Base-by-base conservation (phyloP, 2,888 invertebrate species). In the Drosophila meridionalis region DNA sequence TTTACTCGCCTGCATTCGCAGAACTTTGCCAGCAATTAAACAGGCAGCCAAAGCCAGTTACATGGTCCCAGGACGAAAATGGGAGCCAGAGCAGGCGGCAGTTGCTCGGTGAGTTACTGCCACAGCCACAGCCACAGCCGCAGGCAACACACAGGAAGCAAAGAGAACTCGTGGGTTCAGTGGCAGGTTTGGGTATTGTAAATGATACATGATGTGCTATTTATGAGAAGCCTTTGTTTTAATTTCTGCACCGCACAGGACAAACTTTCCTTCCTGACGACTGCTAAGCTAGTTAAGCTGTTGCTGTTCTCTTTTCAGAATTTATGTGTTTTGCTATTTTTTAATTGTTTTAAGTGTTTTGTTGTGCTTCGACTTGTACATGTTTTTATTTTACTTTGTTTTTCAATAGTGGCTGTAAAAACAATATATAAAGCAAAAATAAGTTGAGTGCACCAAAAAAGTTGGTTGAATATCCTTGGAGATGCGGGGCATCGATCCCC, bases 401-500 rank as follows among this genome's bases (percentile, higher is more conserved):
- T 50, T 20, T 5, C 8, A 32, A n/a, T 59, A 59, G 38, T 9
- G 26, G 26, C 32, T 8, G n/a, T 4, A 59, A 60, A 40, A 32
- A 14, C 36, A 28, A 57, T 0, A 45, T 8, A 64, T 47, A 34
- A 58, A 64, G 61, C 14, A 61, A 2, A 2, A 34, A 47, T 1
- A 36, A 47, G 11, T 0, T 8, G 48, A 48, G 32, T n/a, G 26
- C 20, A 20, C 12, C 1, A 42, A 61, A 63, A 72, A 79, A 73
- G 26, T 36, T 59, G 34, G 40, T 53, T 36, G 20, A 12, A 40
- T 38, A 47, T 73, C 14, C 69, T 63, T 65, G 92, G 92, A 92
- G 92, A 92, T 92, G 92, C 92, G 90, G 93, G 92, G 92, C 87
- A 92, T 93, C 87, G 92, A 93, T 93, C 93, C 92, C 92, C 92